phyloP scores from a whole-genome alignment of 2,113 vertebrate genomes.

The Otus sunia region DNA sequence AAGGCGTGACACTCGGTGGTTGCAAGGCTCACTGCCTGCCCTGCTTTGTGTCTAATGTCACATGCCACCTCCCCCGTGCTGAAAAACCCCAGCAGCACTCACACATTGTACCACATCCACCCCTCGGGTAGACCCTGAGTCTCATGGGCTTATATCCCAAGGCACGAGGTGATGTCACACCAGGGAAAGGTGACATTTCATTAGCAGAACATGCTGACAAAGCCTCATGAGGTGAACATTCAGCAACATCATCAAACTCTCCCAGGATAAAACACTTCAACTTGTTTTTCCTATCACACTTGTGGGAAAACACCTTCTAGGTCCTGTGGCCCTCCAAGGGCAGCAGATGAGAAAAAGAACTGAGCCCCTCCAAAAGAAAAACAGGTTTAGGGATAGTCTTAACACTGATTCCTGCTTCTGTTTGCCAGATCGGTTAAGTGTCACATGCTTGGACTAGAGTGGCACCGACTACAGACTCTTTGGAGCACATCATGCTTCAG shows the following conservation, averaged over 20 bases:
- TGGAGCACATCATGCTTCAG: neutral
- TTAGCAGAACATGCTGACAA: constrained; percentile 45
- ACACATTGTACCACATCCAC: neutral
- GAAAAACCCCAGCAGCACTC: neutral
- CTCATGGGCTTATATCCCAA: neutral
- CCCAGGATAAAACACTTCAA: neutral
- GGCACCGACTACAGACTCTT: neutral
- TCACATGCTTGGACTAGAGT: neutral
- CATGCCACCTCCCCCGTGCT: neutral
- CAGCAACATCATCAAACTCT: constrained; percentile 11
- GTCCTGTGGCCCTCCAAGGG: neutral
- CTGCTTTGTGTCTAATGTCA: neutral
- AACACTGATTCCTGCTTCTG: neutral
- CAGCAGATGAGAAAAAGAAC: neutral
- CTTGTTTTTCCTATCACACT: neutral
- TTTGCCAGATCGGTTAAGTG: neutral
- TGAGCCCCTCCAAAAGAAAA: neutral
- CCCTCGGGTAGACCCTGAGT: neutral
- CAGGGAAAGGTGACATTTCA: constrained; percentile 32
- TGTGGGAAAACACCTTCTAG: neutral
- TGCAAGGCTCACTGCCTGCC: neutral
- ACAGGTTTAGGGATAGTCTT: neutral
- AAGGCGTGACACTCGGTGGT: neutral
- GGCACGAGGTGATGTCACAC: neutral
- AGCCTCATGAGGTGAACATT: neutral